Conservation (phyloP, 2,113 vertebrate genomes). For the Plecotus auritus region DNA sequence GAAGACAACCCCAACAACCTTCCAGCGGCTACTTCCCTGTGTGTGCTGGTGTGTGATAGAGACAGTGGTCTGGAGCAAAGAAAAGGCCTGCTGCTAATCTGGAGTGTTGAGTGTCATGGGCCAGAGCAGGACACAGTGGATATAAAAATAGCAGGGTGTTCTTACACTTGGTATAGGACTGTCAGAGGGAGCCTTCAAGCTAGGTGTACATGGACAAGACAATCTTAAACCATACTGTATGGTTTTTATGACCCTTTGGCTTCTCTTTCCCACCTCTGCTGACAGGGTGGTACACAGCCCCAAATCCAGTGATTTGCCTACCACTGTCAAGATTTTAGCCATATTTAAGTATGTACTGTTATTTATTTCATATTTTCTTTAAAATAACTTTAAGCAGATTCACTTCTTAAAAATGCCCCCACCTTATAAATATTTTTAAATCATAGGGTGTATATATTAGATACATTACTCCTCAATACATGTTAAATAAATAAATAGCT, state of each 20-base stretch:
- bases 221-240: not conserved
- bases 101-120: constrained; percentile 65
- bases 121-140: constrained; percentile 57
- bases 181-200: constrained; percentile 41
- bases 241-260: not conserved
- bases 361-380: constrained; percentile 13
- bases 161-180: constrained; percentile 53
- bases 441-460: not conserved
- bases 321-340: not conserved
- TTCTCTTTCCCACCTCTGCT: not conserved
- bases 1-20: not conserved
- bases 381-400: constrained; percentile 34
- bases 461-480: not conserved
- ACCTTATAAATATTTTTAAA: constrained; percentile 45
- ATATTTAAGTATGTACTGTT: not conserved
- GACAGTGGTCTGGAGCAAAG: constrained; percentile 20
- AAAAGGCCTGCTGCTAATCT: constrained; percentile 61
- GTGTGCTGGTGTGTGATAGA: not conserved
- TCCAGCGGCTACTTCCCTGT: not conserved
- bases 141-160: constrained; percentile 72
- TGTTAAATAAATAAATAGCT: constrained; percentile 53
- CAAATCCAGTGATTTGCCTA: not conserved
- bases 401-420: constrained; percentile 26
- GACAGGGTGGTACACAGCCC: not conserved
- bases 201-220: constrained; percentile 43